Conservation (phyloP, 2,113 vertebrate genomes). For the Smithornis capensis region DNA sequence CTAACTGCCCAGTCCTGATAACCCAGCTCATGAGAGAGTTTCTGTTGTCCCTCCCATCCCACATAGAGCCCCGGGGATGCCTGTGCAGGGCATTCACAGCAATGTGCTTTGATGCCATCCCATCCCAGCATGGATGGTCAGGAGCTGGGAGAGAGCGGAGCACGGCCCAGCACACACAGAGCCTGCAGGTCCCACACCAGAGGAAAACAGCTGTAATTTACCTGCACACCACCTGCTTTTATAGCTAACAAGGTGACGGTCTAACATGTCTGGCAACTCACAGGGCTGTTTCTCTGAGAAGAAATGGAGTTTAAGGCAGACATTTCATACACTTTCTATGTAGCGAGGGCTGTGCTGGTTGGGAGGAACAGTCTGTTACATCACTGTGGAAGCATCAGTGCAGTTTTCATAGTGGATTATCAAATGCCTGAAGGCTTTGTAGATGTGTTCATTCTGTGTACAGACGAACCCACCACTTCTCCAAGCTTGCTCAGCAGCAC, state of each 20-base stretch:
- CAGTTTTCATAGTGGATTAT: constrained; percentile 79
- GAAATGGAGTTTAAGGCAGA: neutral
- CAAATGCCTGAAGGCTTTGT: constrained; percentile 79
- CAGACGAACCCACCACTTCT: constrained; percentile 89
- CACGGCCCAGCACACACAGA: neutral
- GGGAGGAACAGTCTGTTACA: neutral
- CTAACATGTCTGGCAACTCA: neutral
- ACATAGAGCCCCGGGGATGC: neutral
- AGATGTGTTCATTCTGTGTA: constrained; percentile 78
- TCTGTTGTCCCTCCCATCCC: neutral
- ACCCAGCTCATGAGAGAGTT: neutral
- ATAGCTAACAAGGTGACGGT: neutral
- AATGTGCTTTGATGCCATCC: fast-evolving
- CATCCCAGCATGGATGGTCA: neutral
- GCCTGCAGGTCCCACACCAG: neutral
- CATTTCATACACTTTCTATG: neutral
- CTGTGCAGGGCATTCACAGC: fast-evolving
- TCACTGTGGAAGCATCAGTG: constrained; percentile 1
- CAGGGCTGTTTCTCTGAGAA: neutral
- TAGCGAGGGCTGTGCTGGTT: neutral
- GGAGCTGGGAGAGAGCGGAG: neutral
- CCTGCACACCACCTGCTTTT: neutral
- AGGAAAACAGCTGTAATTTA: neutral
- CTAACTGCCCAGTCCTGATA: neutral
- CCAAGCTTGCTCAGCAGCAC: constrained; percentile 77